phyloP scores from a whole-genome alignment of 2,113 vertebrate genomes.

The Peromyscus polionotus region DNA sequence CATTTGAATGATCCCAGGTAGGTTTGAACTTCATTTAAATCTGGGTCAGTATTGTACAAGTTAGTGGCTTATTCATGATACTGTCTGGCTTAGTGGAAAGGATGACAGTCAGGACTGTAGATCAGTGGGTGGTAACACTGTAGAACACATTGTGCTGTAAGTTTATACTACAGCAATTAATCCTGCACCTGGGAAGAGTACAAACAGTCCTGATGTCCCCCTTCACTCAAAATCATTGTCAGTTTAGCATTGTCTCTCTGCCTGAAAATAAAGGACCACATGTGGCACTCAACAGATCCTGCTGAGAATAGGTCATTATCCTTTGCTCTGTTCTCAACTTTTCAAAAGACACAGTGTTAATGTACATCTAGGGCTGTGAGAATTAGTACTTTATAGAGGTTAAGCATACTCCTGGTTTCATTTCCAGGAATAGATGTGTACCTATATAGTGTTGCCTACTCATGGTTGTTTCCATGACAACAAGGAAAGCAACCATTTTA shows the following conservation, averaged over 20 bases:
- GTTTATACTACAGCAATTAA: constrained; percentile 52
- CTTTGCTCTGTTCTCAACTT: constrained; percentile 54
- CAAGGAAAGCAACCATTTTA: neutral
- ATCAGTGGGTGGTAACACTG: constrained; percentile 25
- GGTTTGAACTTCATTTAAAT: constrained; percentile 42
- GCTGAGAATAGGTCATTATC: constrained; percentile 52
- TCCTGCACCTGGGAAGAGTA: constrained; percentile 13
- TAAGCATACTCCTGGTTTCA: constrained; percentile 10
- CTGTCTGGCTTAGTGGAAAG: constrained; percentile 17
- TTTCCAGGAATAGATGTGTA: constrained; percentile 22
- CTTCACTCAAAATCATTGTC: constrained; percentile 36
- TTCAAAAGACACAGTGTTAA: constrained; percentile 32
- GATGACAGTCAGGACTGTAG: neutral
- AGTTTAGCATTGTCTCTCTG: constrained; percentile 18
- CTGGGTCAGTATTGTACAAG: neutral
- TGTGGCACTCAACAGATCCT: constrained; percentile 22
- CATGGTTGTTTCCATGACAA: neutral
- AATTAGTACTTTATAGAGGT: constrained; percentile 46
- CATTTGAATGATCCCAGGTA: neutral
- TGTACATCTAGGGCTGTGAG: neutral
- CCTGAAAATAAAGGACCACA: constrained; percentile 25
- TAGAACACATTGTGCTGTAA: neutral
- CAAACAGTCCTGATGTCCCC: neutral
- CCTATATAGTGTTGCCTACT: constrained; percentile 3
- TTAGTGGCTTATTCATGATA: constrained; percentile 40